Conservation (phyloP, 2,888 invertebrate species). For the Cheilosia pagana region DNA sequence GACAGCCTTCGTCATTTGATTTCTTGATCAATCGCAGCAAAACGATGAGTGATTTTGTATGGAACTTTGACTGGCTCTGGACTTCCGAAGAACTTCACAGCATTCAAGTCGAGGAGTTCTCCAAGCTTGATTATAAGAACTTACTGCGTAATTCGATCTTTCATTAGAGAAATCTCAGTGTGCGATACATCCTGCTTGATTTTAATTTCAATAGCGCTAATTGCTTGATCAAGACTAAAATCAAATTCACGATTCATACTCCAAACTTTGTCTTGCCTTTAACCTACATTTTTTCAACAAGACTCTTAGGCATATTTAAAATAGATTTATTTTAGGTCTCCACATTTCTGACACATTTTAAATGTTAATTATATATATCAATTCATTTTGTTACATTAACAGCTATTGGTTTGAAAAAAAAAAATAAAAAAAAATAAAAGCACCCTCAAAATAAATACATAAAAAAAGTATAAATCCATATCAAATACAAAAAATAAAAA, state of each 20-base stretch:
- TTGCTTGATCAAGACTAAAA: conserved; percentile 78
- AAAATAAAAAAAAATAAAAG: too few relatives aligned
- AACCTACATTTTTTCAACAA: too few relatives aligned
- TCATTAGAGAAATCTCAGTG: conserved; percentile 47
- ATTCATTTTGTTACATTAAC: too few relatives aligned
- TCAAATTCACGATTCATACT: conserved; percentile 80
- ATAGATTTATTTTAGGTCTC: too few relatives aligned
- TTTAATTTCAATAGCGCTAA: conserved; percentile 77
- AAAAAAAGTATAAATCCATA: too few relatives aligned
- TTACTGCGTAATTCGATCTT: conserved; percentile 71
- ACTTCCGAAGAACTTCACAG: conserved; percentile 50
- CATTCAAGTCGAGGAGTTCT: conserved; percentile 78
- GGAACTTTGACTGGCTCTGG: conserved; percentile 15
- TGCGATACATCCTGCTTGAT: conserved; percentile 68
- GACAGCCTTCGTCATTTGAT: conserved; percentile 71
- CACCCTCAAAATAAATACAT: too few relatives aligned
- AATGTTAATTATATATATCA: too few relatives aligned
- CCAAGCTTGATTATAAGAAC: conserved; percentile 79
- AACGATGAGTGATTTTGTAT: conserved; percentile 58
- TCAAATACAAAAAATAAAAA: too few relatives aligned
- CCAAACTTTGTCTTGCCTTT: too few relatives aligned
- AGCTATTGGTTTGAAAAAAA: too few relatives aligned
- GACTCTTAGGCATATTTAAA: too few relatives aligned
- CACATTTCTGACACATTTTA: too few relatives aligned
- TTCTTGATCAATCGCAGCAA: conserved; percentile 51